Evolutionary conservation across 2,888 invertebrate genomes (phyloP), one percentile per base, ranked within the genome.

Genomic region (Gastrophysa polygoni): DNA sequence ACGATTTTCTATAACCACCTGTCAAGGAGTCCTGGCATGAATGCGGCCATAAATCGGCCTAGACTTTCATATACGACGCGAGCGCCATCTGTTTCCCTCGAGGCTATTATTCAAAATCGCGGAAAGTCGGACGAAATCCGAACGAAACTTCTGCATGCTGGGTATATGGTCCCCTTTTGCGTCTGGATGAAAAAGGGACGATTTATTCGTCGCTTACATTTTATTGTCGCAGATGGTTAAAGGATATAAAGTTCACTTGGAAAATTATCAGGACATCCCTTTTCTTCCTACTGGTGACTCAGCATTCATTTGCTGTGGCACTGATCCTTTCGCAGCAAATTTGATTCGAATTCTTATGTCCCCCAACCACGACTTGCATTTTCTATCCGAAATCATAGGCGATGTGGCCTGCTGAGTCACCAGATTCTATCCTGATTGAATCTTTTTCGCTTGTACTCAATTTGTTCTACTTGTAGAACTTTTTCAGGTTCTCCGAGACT

Each of bases 31-130:
- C 32, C 11, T 2, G 7, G 32, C 7, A 32, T 32, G 11, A 68
- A 68, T 66, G 61, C 57, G 49, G 64, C 48, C 58, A 63, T 71
- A 72, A 72, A 71, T 69, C 71, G 57, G 63, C 65, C 56, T 63
- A 60, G 65, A 69, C 69, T 57, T 67, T 70, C 67, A n/a, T n/a
- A n/a, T n/a, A 71, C 66, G 71, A 68, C 70, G 57, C 71, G 66
- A 70, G 70, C 70, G 72, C 69, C 71, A 71, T 72, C 72, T 72
- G 72, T 61, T 32, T 8, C 32, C 32, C 32, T 11, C 32, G 32
- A 10, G 32, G 32, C 3, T 8, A 32, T 32, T 32, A 32, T 32
- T 32, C 11, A 8, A 11, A 11, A 32, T 32, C 32, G 32, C 32
- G 32, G 32, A 32, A 32, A 32, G 11, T 32, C 32, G 7, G 11